Base-by-base conservation (phyloP, 2,888 invertebrate genomes). In the Aporophyla nigra region DNA sequence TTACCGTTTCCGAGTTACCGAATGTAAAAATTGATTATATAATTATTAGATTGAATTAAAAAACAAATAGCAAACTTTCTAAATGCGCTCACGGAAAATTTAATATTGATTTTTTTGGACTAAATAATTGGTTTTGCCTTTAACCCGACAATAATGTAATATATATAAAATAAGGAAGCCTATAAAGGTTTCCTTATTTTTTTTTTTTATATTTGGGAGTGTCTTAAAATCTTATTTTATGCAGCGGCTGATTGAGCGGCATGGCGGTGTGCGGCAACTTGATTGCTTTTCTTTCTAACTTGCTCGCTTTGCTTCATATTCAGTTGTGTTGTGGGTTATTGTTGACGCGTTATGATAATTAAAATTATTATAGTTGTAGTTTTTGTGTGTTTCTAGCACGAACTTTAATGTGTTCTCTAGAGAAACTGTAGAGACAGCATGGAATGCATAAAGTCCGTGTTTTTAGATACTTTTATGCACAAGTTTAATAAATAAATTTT, bases 241-340 rank as follows among this genome's bases (percentile, higher is more conserved):
- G 9, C 6, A 59, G 6, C 19, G 1, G 59, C 6, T 61, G 6
- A 58, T n/a, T 84, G 84, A 87, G 6, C 33, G 33, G 33, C 33
- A 33, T 33, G 33, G 33, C 33, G 33, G 33, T 3, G 3, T 33
- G 33, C 33, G 3, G 21, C 0, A 5, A 54, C 21, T 62, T 33
- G 7, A 43, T 43, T 43, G 43, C 43, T 9, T 43, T 43, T 43
- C 43, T 43, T 43, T 7, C 43, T 80, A 89, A 89, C 90, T 92
- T 86, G 86, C 85, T 88, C 87, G 80, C 77, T 87, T 86, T 80
- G 79, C 82, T 82, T 85, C 76, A 80, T 86, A 79, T 75, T 80
- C 77, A 76, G 77, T 84, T 70, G 79, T 63, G 77, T 84, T 70
- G 79, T 63, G 46, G 71, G 16, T 59, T 74, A 69, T 73, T 77